Evolutionary conservation across 1,140 invertebrate species (phyloP), one percentile per base, ranked within the genome.

Genomic region (Fopius arisanus): DNA sequence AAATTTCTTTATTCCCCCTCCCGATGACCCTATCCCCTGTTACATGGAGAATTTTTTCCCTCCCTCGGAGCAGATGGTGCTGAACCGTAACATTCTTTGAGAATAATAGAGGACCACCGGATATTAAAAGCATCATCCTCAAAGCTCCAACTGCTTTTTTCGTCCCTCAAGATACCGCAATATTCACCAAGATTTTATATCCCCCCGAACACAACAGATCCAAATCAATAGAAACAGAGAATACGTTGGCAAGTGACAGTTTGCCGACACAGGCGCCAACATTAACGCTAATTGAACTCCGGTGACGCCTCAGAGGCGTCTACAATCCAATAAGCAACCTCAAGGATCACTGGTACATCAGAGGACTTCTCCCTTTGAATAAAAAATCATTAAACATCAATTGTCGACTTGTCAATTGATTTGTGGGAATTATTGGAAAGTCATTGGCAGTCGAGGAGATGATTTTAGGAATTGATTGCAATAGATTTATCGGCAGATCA

Each of bases 271-370:
- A 77, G 76, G 73, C 73, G 76, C 70, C 76, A 72, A 65, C 21
- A 73, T 74, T 54, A 12, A 51, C 67, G 70, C 75, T 77, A 77
- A 77, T 77, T 77, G 73, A 69, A 75, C 76, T 66, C 72, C 63
- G 9, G 73, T 70, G 76, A 75, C 76, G 76, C 66, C 69, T 75
- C 65, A 2, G n/a, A 75, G 73, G 43, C 72, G 66, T 54, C 65
- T 43, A 65, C 43, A 26, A 70, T 43, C 16, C 16, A 66, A 16
- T 19, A 66, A 66, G 21, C 62, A 51, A 70, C 29, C 37, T 29
- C 69, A 6, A 48, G 29, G 10, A 37, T 37, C 33, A 37, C 33
- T 37, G 3, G 33, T 7, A 12, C 33, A 37, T 37, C 33, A 37
- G 33, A 37, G 33, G 33, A 37, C 33, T 37, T 9, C 3, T 12